Evolutionary conservation across 2,113 vertebrate genomes (phyloP).

Genomic region (Marcusenius ussheri): DNA sequence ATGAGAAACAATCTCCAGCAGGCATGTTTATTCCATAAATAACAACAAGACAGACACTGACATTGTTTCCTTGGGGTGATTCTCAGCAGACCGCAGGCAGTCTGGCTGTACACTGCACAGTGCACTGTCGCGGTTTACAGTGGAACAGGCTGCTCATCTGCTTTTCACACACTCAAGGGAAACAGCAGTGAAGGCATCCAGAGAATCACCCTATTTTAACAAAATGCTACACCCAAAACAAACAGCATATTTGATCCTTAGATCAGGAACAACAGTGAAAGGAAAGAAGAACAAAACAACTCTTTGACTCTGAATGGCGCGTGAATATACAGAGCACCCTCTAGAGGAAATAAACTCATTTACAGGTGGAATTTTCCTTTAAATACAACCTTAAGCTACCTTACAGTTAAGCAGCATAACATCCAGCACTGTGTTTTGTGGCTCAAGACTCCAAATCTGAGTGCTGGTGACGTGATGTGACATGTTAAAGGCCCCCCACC

Average conservation of each 20-base stretch:
- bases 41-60: background rate
- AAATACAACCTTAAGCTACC: background rate
- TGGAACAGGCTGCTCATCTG: background rate
- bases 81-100: background rate
- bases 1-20: background rate
- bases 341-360: background rate
- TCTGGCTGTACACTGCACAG: background rate
- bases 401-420: background rate
- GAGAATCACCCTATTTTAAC: background rate
- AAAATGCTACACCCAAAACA: background rate
- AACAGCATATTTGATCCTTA: background rate
- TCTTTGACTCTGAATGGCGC: background rate
- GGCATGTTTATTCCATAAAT: background rate
- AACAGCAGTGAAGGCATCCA: background rate
- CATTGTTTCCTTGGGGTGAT: background rate
- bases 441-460: background rate
- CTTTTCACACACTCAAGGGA: background rate
- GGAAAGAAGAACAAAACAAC: background rate
- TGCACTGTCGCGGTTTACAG: background rate
- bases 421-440: background rate
- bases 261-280: background rate
- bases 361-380: background rate
- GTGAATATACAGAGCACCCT: background rate
- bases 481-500: background rate
- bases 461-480: background rate